These are phyloP conservation scores for Cantharis rustica DNA, from an alignment of 2,888 invertebrate species.

Conservation along the genomic window DNA sequence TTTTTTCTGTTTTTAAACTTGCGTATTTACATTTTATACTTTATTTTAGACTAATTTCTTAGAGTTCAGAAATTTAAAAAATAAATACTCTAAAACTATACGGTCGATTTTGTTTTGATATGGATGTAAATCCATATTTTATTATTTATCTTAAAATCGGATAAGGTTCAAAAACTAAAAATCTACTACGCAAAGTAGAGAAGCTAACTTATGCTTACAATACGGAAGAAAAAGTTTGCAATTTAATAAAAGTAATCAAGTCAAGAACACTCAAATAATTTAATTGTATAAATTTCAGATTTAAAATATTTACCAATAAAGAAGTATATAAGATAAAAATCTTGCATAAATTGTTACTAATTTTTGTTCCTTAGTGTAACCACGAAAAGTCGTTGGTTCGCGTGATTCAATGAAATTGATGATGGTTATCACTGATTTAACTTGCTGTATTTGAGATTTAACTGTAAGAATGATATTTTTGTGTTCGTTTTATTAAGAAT, in stretches of 20 bases:
- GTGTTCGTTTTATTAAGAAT: neutral
- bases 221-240: neutral
- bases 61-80: too few relatives aligned
- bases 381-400: neutral
- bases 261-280: neutral
- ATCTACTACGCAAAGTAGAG: too few relatives aligned
- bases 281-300: neutral
- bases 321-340: neutral
- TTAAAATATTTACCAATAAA: neutral
- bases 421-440: neutral
- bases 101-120: too few relatives aligned
- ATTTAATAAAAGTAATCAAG: neutral
- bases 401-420: neutral
- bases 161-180: too few relatives aligned
- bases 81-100: too few relatives aligned
- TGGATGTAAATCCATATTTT: too few relatives aligned
- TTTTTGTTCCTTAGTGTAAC: neutral
- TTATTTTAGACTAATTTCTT: too few relatives aligned
- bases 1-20: too few relatives aligned
- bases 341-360: neutral
- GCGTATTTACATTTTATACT: too few relatives aligned
- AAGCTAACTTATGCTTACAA: neutral
- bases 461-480: neutral
- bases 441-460: neutral
- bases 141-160: too few relatives aligned